phyloP scores from a whole-genome alignment of 2,888 invertebrate genomes.

The Mesochorus sp. region DNA sequence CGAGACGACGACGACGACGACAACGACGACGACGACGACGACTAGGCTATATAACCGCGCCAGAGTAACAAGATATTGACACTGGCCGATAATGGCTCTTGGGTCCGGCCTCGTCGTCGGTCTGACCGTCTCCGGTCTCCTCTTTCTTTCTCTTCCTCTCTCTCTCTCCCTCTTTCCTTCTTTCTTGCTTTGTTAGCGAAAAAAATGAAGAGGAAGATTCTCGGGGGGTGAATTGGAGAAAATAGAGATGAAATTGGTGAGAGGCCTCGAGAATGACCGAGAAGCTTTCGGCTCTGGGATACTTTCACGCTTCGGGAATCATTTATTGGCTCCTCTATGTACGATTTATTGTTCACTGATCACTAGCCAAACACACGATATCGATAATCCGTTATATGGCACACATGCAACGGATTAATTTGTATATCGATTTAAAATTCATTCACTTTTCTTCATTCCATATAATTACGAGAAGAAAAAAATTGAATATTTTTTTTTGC shows the following conservation, averaged over 20 bases:
- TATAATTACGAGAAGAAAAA: neutral
- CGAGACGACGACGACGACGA: slow-evolving; percentile 61
- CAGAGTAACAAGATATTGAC: slow-evolving; percentile 77
- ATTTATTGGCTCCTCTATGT: slow-evolving; percentile 57
- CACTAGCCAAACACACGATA: slow-evolving; percentile 27
- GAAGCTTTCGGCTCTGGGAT: slow-evolving; percentile 63
- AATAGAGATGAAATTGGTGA: slow-evolving; percentile 76
- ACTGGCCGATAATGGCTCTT: slow-evolving; percentile 78
- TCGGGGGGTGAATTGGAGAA: slow-evolving; percentile 70
- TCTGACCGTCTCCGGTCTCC: slow-evolving; percentile 65
- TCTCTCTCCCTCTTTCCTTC: neutral
- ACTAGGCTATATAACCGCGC: slow-evolving; percentile 67
- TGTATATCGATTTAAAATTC: neutral
- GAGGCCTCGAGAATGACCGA: slow-evolving; percentile 68
- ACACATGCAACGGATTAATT: neutral
- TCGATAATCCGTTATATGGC: slow-evolving; percentile 5
- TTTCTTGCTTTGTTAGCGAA: neutral
- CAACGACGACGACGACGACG: slow-evolving; percentile 54
- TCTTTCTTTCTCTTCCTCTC: neutral
- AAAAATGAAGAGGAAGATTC: slow-evolving; percentile 28
- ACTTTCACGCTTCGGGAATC: slow-evolving; percentile 74
- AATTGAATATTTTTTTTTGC: neutral
- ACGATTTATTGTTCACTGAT: slow-evolving; percentile 55
- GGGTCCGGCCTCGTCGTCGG: slow-evolving; percentile 62
- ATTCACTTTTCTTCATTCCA: neutral